A percentile compares a stretch with the other conserved stretches of the same genome.
Conservation (phyloP, 2,888 invertebrate genomes). For the Diplazon laetatorius region DNA sequence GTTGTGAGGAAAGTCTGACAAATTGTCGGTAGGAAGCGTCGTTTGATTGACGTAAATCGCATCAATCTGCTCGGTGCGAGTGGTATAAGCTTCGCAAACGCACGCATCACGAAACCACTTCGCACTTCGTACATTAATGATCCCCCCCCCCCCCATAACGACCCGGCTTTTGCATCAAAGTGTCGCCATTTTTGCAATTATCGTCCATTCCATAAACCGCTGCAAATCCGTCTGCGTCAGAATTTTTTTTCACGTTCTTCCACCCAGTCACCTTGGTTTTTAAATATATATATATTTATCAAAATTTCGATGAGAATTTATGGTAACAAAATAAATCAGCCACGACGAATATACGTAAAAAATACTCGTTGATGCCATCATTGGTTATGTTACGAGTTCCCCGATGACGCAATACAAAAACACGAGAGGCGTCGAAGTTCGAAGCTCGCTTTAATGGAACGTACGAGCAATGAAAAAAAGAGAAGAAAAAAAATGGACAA, state of each 20-base stretch:
- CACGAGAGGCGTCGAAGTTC: conserved; percentile 3
- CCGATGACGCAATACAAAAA: conserved; percentile 30
- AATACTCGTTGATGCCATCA: conserved; percentile 2
- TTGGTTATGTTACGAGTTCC: background rate
- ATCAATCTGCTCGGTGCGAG: conserved; percentile 12
- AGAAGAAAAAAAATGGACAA: background rate
- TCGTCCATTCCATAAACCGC: background rate
- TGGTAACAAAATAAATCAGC: conserved; percentile 10
- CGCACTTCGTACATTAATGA: conserved; percentile 10
- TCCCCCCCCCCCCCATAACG: conserved; percentile 6
- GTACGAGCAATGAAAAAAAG: background rate
- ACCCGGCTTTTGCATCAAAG: background rate
- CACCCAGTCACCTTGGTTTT: background rate
- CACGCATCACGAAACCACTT: background rate
- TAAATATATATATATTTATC: no score
- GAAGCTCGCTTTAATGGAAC: background rate
- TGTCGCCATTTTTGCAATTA: conserved; percentile 15
- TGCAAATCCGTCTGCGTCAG: background rate
- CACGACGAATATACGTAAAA: background rate
- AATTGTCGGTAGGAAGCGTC: conserved; percentile 1
- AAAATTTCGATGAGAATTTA: background rate
- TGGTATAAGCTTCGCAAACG: background rate
- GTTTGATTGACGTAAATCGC: conserved; percentile 35
- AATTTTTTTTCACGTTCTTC: background rate
- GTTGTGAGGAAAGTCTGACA: background rate